Percentiles rank a stretch among this genome's conserved stretches.
Conservation (phyloP, 2,888 invertebrate genomes). For the Malthinus flaveolus region DNA sequence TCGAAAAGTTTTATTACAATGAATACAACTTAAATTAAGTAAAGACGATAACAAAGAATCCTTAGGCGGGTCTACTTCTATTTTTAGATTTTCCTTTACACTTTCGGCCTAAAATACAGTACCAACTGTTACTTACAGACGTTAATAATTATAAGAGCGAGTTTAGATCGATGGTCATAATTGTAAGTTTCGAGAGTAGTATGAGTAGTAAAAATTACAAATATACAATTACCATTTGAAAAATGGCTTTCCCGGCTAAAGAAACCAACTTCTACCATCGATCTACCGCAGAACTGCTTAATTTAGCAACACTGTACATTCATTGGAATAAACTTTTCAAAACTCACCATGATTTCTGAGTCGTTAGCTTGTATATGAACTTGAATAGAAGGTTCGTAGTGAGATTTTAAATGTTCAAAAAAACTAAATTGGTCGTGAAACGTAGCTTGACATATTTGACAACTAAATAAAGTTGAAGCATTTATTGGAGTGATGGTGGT, state of each 20-base stretch:
- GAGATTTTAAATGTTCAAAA: slow-evolving; percentile 82
- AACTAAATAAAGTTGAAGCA: slow-evolving; percentile 61
- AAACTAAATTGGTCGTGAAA: slow-evolving; percentile 80
- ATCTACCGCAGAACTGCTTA: background rate
- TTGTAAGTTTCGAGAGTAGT: no score
- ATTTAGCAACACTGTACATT: background rate
- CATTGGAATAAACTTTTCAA: background rate
- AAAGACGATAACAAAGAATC: slow-evolving; percentile 45
- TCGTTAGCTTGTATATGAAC: slow-evolving; percentile 21
- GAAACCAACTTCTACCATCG: no score
- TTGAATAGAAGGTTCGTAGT: slow-evolving; percentile 67
- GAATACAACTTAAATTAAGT: slow-evolving; percentile 49
- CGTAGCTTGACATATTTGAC: slow-evolving; percentile 78
- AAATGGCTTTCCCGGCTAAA: background rate
- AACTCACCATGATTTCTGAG: slow-evolving; percentile 20
- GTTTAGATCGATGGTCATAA: no score
- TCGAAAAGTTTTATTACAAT: slow-evolving; percentile 61
- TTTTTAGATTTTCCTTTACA: slow-evolving; percentile 20
- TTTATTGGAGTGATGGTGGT: slow-evolving; percentile 52
- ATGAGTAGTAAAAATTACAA: no score
- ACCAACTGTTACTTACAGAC: no score
- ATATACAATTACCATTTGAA: slow-evolving; percentile 1
- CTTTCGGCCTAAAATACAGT: slow-evolving; percentile 19
- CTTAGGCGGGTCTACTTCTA: slow-evolving; percentile 29
- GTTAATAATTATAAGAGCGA: no score